A percentile compares a stretch with the other conserved stretches of the same genome.
These are phyloP conservation scores for Panulirus ornatus DNA, from an alignment of 1,140 invertebrate genomes.

Conservation along the genomic window DNA sequence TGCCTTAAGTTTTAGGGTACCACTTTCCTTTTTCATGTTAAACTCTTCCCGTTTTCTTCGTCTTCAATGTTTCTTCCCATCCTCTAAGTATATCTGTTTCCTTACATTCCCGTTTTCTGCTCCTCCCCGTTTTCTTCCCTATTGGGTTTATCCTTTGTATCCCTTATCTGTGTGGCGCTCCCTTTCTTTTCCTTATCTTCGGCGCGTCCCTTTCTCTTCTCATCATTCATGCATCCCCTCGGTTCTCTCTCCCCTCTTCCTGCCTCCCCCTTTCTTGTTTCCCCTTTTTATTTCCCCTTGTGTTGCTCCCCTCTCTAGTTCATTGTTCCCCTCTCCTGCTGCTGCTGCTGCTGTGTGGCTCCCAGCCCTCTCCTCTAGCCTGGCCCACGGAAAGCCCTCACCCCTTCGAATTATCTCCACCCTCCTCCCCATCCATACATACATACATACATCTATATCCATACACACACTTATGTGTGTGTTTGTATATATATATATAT, in stretches of 20 bases:
- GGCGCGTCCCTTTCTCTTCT: background rate
- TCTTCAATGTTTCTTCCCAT: background rate
- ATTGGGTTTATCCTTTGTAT: constrained; percentile 25
- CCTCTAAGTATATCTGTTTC: constrained; percentile 8
- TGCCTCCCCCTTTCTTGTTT: background rate
- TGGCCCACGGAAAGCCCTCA: no score
- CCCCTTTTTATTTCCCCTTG: background rate
- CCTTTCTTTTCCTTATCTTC: constrained; percentile 7
- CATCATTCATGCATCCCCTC: background rate
- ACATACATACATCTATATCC: background rate
- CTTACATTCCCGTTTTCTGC: background rate
- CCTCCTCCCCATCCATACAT: constrained; percentile 5
- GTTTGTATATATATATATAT: constrained; percentile 17
- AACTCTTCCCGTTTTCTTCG: constrained; percentile 8
- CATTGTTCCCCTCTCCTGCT: no score
- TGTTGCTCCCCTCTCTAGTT: no score
- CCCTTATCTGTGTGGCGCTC: constrained; percentile 1
- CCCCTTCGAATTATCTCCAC: no score
- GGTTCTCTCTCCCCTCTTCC: background rate
- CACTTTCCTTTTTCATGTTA: constrained; percentile 22
- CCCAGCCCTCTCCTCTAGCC: no score
- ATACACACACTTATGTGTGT: background rate
- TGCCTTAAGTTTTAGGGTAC: no score
- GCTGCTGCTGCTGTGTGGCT: no score
- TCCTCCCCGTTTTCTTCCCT: constrained; percentile 20